Evolutionary conservation across 2,113 vertebrate genomes (phyloP).

Genomic region (Hemibagrus wyckioides): DNA sequence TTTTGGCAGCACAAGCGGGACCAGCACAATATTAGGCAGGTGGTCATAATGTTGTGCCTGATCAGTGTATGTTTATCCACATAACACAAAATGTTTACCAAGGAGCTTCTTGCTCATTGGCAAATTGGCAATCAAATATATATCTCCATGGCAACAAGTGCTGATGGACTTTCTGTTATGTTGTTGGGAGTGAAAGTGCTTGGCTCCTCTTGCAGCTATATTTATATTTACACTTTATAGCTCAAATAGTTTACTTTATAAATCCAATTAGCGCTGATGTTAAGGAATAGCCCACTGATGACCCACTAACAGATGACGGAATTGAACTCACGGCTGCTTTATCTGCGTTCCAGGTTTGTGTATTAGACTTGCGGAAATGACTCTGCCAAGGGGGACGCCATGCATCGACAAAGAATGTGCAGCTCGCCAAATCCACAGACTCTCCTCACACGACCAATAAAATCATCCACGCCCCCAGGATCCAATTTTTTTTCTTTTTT

Average conservation of each 20-base stretch:
- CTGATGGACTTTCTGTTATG: background rate
- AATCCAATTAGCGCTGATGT: background rate
- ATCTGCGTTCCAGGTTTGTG: slow-evolving; percentile 86
- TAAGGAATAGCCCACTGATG: background rate
- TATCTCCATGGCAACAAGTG: background rate
- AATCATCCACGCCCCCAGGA: slow-evolving; percentile 77
- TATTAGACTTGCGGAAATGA: slow-evolving; percentile 99
- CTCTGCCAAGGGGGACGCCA: slow-evolving; percentile 89
- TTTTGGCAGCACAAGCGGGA: too few relatives aligned
- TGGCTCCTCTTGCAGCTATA: background rate
- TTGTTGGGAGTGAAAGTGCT: background rate
- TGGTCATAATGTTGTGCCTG: too few relatives aligned
- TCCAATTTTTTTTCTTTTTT: slow-evolving; percentile 76
- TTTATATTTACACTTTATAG: background rate
- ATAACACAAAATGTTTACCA: too few relatives aligned
- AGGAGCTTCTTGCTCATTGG: too few relatives aligned
- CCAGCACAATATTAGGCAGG: too few relatives aligned
- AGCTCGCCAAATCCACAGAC: slow-evolving; percentile 99
- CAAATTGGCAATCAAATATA: too few relatives aligned
- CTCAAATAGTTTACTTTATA: background rate
- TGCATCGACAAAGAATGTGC: slow-evolving; percentile 99
- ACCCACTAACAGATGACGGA: background rate
- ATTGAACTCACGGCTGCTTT: background rate
- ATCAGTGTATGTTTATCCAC: too few relatives aligned
- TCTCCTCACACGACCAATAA: slow-evolving; percentile 71